Conservation (phyloP, 2,113 vertebrate species). For the Tinamus guttatus region DNA sequence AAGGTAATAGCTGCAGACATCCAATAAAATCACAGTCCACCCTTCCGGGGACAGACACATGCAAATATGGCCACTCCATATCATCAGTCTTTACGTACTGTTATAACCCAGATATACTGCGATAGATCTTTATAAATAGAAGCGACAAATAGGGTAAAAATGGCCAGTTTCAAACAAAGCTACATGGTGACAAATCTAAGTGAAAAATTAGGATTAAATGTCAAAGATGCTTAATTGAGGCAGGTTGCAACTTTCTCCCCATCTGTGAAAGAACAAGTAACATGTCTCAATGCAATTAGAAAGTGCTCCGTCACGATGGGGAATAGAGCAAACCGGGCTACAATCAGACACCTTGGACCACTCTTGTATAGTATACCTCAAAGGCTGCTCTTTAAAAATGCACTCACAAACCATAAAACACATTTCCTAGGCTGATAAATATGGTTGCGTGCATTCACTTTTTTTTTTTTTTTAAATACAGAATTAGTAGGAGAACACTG, state of each 20-base stretch:
- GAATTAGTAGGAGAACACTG: neutral
- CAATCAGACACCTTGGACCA: conserved; percentile 79
- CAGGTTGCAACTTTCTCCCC: conserved; percentile 79
- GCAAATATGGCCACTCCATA: conserved; percentile 87
- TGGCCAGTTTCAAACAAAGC: conserved; percentile 93
- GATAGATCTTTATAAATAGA: conserved; percentile 68
- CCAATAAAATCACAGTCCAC: conserved; percentile 97
- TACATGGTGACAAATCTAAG: conserved; percentile 87
- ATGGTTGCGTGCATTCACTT: neutral
- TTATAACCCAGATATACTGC: conserved; percentile 77
- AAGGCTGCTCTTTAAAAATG: conserved; percentile 64
- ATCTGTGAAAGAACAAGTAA: conserved; percentile 84
- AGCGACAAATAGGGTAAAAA: conserved; percentile 78
- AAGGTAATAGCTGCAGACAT: conserved; percentile 99
- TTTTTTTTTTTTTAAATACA: neutral
- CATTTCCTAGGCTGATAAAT: neutral
- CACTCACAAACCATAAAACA: neutral
- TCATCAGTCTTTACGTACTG: conserved; percentile 78
- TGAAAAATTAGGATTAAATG: conserved; percentile 68
- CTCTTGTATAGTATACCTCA: conserved; percentile 74
- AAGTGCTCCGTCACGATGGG: conserved; percentile 87
- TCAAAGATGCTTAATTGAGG: conserved; percentile 80
- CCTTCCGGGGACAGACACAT: conserved; percentile 99
- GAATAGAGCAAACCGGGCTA: conserved; percentile 76
- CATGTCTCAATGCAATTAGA: conserved; percentile 62